These are phyloP conservation scores for Helobdella robusta DNA, from an alignment of 2,888 invertebrate genomes.

Conservation along the genomic window DNA sequence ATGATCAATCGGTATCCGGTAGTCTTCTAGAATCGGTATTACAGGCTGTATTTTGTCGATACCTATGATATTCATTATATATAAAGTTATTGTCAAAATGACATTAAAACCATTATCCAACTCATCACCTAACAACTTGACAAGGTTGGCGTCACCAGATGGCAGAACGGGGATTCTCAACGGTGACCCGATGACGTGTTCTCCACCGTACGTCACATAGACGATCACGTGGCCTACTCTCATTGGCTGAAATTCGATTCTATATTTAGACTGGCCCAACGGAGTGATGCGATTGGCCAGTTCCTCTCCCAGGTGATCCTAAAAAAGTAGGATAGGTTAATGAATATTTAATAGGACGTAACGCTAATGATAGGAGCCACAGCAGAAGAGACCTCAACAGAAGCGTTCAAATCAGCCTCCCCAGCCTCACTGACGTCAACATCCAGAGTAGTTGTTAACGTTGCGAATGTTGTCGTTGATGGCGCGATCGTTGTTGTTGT, in stretches of 20 bases:
- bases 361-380: neutral
- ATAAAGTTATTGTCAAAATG: too few relatives aligned
- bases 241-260: neutral
- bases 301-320: slow-evolving; percentile 23
- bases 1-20: neutral
- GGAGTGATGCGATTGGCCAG: neutral
- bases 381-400: slow-evolving; percentile 12
- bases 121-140: neutral
- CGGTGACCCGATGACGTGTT: slow-evolving; percentile 19
- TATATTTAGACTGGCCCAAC: neutral
- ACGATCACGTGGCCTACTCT: slow-evolving; percentile 16
- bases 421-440: slow-evolving; percentile 22
- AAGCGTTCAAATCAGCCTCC: slow-evolving; percentile 17
- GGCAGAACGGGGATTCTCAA: slow-evolving; percentile 19
- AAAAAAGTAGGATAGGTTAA: neutral
- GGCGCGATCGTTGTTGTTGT: neutral
- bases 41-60: too few relatives aligned
- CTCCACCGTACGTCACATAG: slow-evolving; percentile 13
- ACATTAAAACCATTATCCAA: neutral
- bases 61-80: too few relatives aligned
- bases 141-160: neutral
- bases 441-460: slow-evolving; percentile 2
- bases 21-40: neutral
- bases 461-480: too few relatives aligned
- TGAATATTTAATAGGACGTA: neutral